Conservation (phyloP, 2,797 vertebrate genomes). For the Triplophysa bombifrons region DNA sequence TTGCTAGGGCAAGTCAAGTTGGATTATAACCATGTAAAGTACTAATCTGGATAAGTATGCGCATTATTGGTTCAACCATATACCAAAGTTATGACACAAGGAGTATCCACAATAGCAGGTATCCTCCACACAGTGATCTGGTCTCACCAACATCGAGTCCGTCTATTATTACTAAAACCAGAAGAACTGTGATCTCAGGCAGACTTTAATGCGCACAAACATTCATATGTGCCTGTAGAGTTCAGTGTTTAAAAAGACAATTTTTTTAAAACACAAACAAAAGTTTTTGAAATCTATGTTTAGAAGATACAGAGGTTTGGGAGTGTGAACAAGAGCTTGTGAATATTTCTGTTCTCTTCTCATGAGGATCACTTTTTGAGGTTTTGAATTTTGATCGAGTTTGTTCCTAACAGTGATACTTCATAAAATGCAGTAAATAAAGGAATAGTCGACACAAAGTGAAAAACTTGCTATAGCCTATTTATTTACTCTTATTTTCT, state of each 20-base stretch:
- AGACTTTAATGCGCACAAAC: constrained; percentile 18
- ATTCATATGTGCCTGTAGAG: constrained; percentile 24
- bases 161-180: not conserved
- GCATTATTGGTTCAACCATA: too few relatives aligned
- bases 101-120: too few relatives aligned
- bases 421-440: not conserved
- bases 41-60: too few relatives aligned
- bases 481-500: not conserved
- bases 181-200: constrained; percentile 12
- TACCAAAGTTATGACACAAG: too few relatives aligned
- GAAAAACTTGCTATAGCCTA: too few relatives aligned
- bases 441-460: not conserved
- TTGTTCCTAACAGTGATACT: not conserved
- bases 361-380: not conserved
- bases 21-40: too few relatives aligned
- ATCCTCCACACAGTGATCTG: too few relatives aligned
- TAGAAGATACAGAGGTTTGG: not conserved
- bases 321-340: not conserved
- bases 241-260: not conserved
- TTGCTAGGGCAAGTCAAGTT: too few relatives aligned
- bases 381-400: constrained; percentile 3
- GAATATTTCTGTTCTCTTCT: not conserved
- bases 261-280: constrained; percentile 8
- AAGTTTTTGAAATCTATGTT: not conserved
- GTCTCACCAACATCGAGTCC: too few relatives aligned